Percentiles rank a stretch among this genome's conserved stretches.
Conservation (phyloP, 2,797 vertebrate species). For the Halcyon leucocephala region DNA sequence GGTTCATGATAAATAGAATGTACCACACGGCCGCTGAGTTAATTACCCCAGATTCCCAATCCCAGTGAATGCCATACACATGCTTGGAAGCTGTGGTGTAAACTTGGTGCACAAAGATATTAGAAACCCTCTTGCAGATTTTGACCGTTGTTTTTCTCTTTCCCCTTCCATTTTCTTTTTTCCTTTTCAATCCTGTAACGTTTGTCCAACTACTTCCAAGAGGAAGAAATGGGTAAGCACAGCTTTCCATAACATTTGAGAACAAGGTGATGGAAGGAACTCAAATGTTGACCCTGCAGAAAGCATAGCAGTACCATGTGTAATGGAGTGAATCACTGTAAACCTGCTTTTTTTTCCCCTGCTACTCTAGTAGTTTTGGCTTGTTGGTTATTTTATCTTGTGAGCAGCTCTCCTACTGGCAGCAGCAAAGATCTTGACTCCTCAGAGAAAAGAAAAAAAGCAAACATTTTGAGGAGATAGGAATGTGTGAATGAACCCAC, state of each 20-base stretch:
- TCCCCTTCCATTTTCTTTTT: background rate
- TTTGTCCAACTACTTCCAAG: conserved; percentile 35
- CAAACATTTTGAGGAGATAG: background rate
- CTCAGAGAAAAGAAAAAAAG: background rate
- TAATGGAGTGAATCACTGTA: background rate
- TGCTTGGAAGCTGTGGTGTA: background rate
- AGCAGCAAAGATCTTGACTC: background rate
- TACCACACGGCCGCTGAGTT: background rate
- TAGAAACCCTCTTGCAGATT: background rate
- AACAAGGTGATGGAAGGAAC: background rate
- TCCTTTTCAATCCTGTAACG: conserved; percentile 15
- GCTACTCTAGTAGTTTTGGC: background rate
- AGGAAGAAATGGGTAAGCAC: conserved; percentile 52
- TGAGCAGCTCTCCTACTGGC: background rate
- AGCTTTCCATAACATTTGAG: background rate
- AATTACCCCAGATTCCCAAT: background rate
- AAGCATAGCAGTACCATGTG: background rate
- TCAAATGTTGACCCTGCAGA: background rate
- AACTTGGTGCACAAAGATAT: background rate
- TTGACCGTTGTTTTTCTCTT: conserved; percentile 28
- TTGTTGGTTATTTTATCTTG: background rate
- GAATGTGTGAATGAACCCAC: background rate
- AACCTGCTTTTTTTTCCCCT: background rate
- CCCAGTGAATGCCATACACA: background rate
- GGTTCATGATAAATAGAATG: background rate